Evolutionary conservation across 2,888 invertebrate species (phyloP).

Genomic region (Drosophila suboccidentalis): DNA sequence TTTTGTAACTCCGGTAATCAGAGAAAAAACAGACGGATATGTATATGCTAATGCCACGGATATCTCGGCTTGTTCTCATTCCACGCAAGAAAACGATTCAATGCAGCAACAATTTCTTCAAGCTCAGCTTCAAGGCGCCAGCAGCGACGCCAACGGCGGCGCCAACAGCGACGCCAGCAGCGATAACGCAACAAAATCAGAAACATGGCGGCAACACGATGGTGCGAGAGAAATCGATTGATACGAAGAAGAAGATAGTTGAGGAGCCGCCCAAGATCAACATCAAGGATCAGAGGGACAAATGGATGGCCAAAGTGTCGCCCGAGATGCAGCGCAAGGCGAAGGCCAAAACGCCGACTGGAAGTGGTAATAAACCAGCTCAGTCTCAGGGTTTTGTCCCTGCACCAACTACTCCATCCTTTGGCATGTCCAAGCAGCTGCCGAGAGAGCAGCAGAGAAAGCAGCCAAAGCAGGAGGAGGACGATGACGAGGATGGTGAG

Average conservation of each 20-base stretch:
- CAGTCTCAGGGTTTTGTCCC: neutral
- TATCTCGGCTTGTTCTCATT: neutral
- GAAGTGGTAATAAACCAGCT: neutral
- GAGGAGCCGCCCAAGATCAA: slow-evolving; percentile 8
- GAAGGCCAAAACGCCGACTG: neutral
- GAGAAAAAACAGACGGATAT: slow-evolving; percentile 11
- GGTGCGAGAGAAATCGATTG: slow-evolving; percentile 7
- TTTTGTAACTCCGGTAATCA: neutral
- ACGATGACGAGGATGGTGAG: neutral
- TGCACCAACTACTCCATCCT: neutral
- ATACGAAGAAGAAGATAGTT: neutral
- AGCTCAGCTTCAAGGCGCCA: slow-evolving; percentile 41
- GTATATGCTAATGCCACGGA: slow-evolving; percentile 28
- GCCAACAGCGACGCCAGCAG: slow-evolving; percentile 11
- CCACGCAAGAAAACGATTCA: neutral
- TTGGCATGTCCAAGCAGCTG: slow-evolving; percentile 9
- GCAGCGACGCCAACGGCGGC: neutral
- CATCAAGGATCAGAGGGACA: slow-evolving; percentile 63
- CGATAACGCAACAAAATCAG: neutral
- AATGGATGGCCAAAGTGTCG: slow-evolving; percentile 71
- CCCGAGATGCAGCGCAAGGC: slow-evolving; percentile 43
- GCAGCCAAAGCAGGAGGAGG: neutral
- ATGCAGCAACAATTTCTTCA: slow-evolving; percentile 52
- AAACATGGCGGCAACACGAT: neutral
- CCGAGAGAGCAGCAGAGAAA: neutral